phyloP scores from a whole-genome alignment of 2,113 vertebrate genomes.

The Eolophus roseicapilla region DNA sequence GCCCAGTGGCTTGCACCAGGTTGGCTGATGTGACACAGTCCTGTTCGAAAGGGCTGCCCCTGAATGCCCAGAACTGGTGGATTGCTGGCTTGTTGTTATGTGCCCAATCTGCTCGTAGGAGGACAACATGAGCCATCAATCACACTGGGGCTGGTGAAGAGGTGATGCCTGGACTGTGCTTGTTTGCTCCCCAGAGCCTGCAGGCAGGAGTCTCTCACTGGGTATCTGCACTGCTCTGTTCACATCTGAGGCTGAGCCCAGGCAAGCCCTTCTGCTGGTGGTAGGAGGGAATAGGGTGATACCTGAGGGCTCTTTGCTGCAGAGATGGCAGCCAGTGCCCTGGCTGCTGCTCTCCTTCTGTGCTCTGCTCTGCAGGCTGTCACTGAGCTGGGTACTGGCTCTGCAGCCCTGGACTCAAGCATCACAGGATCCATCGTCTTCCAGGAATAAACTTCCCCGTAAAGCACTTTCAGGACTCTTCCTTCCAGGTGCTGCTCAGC shows the following conservation, averaged over 20 bases:
- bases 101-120: fast-evolving
- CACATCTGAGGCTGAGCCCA: too few species aligned
- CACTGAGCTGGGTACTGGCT: background rate
- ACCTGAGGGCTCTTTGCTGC: background rate
- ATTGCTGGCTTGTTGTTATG: fast-evolving
- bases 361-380: background rate
- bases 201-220: background rate
- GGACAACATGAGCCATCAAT: background rate
- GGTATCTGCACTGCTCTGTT: background rate
- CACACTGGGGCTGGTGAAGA: too few species aligned
- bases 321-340: background rate
- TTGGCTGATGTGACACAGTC: background rate
- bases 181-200: background rate
- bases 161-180: too few species aligned
- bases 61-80: background rate
- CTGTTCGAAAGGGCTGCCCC: background rate
- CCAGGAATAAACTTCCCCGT: slow-evolving; percentile 44
- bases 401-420: slow-evolving; percentile 28
- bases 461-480: slow-evolving; percentile 60
- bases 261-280: fast-evolving
- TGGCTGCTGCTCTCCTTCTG: background rate
- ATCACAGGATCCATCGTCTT: slow-evolving; percentile 60
- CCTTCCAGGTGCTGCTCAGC: slow-evolving; percentile 32
- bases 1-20: background rate
- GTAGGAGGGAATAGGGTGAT: background rate